phyloP scores from a whole-genome alignment of 2,888 invertebrate genomes.

The Hydrotaea cyrtoneurina region DNA sequence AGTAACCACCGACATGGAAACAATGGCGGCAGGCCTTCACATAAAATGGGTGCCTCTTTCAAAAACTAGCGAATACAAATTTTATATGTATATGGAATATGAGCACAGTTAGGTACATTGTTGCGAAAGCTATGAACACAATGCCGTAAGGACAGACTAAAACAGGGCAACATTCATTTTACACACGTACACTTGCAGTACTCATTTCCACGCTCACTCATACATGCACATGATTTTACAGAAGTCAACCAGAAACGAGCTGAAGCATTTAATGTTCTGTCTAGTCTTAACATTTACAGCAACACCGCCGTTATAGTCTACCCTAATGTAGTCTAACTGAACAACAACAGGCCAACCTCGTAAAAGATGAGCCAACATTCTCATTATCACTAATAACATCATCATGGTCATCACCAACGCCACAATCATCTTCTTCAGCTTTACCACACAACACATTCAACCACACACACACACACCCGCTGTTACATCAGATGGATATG shows the following conservation, averaged over 20 bases:
- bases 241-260: neutral
- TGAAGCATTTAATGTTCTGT: neutral
- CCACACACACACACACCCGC: neutral
- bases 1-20: slow-evolving; percentile 3
- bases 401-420: neutral
- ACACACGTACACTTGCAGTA: neutral
- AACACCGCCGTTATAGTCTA: neutral
- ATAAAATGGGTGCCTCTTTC: neutral
- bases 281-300: slow-evolving; percentile 1
- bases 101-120: no score
- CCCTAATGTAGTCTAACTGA: neutral
- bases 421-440: slow-evolving; percentile 10
- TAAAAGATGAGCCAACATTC: neutral
- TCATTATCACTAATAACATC: slow-evolving; percentile 11
- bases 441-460: neutral
- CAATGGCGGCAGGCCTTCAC: neutral
- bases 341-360: neutral
- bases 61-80: neutral
- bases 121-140: no score
- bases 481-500: slow-evolving; percentile 50
- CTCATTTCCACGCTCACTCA: neutral
- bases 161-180: neutral
- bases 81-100: no score
- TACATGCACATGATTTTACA: neutral
- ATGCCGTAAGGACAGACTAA: no score